Evolutionary conservation across 2,888 invertebrate species (phyloP).

Genomic region (Euproctis similis): DNA sequence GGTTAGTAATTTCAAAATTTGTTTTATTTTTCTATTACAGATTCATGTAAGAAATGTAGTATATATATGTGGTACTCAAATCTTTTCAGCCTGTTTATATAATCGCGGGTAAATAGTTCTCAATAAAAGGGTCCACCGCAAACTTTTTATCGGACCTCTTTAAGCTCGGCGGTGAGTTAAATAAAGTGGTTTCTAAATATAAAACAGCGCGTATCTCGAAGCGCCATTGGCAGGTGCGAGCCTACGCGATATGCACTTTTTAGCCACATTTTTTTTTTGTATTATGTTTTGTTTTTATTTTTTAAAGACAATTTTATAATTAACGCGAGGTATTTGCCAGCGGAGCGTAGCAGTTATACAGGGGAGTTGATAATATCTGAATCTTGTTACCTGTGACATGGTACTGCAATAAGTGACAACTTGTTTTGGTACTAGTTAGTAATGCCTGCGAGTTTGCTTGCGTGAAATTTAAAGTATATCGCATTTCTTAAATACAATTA

Average conservation of each 20-base stretch:
- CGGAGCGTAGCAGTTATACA: slow-evolving; percentile 39
- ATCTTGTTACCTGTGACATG: slow-evolving; percentile 35
- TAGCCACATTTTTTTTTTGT: slow-evolving; percentile 45
- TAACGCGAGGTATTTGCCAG: slow-evolving; percentile 59
- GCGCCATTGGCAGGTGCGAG: slow-evolving; percentile 71
- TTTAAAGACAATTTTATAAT: slow-evolving; percentile 65
- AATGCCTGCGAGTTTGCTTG: too few species aligned
- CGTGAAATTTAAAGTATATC: too few species aligned
- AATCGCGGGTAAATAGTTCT: slow-evolving; percentile 66
- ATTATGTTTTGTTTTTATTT: slow-evolving; percentile 46
- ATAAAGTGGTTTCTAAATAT: slow-evolving; percentile 75
- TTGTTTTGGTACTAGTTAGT: too few species aligned
- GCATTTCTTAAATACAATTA: too few species aligned
- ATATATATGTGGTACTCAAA: too few species aligned
- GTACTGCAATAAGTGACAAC: slow-evolving; percentile 40
- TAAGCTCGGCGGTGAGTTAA: slow-evolving; percentile 66
- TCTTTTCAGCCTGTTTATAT: slow-evolving; percentile 66
- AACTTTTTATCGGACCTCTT: slow-evolving; percentile 67
- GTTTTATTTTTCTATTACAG: too few species aligned
- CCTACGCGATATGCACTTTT: slow-evolving; percentile 51
- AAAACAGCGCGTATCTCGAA: slow-evolving; percentile 70
- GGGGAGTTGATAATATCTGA: slow-evolving; percentile 51
- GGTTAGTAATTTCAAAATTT: too few species aligned
- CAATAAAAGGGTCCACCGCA: slow-evolving; percentile 64
- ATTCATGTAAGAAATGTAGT: too few species aligned